phyloP scores from a whole-genome alignment of 2,113 vertebrate genomes.

The Gallinago undulata region DNA sequence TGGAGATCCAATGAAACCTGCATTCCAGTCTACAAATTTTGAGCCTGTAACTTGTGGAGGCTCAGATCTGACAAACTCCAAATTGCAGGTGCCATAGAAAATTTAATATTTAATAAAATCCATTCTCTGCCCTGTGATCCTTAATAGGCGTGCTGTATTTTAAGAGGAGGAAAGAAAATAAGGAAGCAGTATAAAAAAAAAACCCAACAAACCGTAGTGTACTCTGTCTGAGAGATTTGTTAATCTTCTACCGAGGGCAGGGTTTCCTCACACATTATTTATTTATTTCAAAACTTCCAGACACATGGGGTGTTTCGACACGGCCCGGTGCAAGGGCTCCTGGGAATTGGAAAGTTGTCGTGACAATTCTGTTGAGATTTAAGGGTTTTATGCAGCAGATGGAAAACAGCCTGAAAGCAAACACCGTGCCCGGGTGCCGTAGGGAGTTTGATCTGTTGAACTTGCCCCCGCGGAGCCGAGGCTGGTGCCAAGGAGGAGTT shows the following conservation, averaged over 20 bases:
- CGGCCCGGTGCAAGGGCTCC: too few species aligned
- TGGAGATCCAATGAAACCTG: neutral
- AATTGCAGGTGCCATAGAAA: neutral
- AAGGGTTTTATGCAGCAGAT: neutral
- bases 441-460: rapidly evolving
- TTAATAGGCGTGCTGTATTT: neutral
- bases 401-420: neutral
- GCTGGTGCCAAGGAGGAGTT: neutral
- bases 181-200: too few species aligned
- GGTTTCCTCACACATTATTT: neutral
- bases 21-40: neutral
- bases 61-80: neutral
- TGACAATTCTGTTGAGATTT: neutral
- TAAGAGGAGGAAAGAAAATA: neutral
- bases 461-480: rapidly evolving
- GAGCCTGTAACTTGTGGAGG: neutral
- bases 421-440: rapidly evolving
- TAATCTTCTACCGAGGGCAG: rapidly evolving
- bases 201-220: too few species aligned
- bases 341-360: neutral
- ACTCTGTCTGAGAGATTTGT: neutral
- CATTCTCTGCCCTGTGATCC: neutral
- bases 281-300: neutral
- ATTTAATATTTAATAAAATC: neutral
- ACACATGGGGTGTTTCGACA: rapidly evolving